phyloP scores from a whole-genome alignment of 2,113 vertebrate genomes.

The Pluvianellus socialis region DNA sequence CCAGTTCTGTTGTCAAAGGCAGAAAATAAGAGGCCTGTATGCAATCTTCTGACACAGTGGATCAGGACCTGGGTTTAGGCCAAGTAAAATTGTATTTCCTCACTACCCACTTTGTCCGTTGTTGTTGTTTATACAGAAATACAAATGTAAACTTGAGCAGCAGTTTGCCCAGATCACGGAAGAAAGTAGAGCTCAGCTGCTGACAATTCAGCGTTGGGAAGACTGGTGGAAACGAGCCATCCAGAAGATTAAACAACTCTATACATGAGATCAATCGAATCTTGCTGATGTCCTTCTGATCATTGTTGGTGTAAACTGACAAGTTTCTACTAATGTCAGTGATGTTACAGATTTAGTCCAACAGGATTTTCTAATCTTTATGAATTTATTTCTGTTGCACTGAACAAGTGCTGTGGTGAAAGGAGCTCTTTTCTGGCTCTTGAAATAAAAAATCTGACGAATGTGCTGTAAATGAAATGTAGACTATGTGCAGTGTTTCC shows the following conservation, averaged over 20 bases:
- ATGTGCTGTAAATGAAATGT: background rate
- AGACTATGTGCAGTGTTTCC: background rate
- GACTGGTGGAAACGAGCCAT: slow-evolving; percentile 59
- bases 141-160: slow-evolving; percentile 25
- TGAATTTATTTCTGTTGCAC: background rate
- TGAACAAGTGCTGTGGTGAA: background rate
- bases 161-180: slow-evolving; percentile 22
- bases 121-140: slow-evolving; percentile 37
- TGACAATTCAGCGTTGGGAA: slow-evolving; percentile 27
- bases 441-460: background rate
- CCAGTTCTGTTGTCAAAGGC: background rate
- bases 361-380: background rate
- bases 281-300: background rate
- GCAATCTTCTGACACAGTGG: background rate
- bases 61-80: background rate
- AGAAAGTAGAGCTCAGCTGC: slow-evolving; percentile 33
- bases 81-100: background rate
- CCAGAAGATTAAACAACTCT: slow-evolving; percentile 59
- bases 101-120: background rate
- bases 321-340: background rate
- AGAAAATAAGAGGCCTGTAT: background rate
- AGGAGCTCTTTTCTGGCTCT: background rate
- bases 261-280: background rate
- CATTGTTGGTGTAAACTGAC: background rate
- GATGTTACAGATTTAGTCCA: background rate